A percentile compares a stretch with the other conserved stretches of the same genome.
These are phyloP conservation scores for Megaceryle maxima DNA, from an alignment of 2,113 vertebrate species.

Conservation along the genomic window DNA sequence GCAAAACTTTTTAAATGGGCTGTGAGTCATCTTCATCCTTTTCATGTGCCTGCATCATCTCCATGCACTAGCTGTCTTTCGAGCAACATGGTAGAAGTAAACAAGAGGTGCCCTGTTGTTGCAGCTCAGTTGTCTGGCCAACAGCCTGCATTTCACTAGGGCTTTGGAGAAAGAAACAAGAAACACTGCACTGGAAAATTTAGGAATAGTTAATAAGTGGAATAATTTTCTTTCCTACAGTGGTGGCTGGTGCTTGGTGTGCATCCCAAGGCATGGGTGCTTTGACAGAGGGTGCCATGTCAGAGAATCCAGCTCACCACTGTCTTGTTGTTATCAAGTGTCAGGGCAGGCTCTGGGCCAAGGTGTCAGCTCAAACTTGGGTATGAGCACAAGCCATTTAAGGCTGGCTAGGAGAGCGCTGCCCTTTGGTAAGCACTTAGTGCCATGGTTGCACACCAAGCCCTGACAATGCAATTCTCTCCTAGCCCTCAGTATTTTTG, in stretches of 20 bases:
- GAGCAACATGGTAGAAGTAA: neutral
- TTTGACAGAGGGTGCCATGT: neutral
- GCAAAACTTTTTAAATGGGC: neutral
- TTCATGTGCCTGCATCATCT: neutral
- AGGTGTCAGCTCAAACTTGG: neutral
- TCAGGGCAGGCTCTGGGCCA: neutral
- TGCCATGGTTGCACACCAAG: neutral
- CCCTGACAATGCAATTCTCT: neutral
- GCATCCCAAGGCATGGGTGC: fast-evolving
- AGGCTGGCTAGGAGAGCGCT: neutral
- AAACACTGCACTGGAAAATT: neutral
- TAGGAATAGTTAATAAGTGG: neutral
- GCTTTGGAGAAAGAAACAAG: neutral
- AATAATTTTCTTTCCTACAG: neutral
- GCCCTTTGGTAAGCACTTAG: neutral
- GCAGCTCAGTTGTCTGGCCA: neutral
- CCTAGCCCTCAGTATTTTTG: conserved; percentile 3
- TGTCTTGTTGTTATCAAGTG: neutral
- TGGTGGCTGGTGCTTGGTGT: neutral
- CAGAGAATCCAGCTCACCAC: neutral
- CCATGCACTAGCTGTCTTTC: neutral
- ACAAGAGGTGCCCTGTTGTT: neutral
- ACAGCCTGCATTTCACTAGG: neutral
- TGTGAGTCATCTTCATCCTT: neutral
- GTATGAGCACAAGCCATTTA: neutral